Evolutionary conservation across 2,888 invertebrate genomes (phyloP), one percentile per base, ranked within the genome.

Genomic region (Diaprepes abbreviatus): DNA sequence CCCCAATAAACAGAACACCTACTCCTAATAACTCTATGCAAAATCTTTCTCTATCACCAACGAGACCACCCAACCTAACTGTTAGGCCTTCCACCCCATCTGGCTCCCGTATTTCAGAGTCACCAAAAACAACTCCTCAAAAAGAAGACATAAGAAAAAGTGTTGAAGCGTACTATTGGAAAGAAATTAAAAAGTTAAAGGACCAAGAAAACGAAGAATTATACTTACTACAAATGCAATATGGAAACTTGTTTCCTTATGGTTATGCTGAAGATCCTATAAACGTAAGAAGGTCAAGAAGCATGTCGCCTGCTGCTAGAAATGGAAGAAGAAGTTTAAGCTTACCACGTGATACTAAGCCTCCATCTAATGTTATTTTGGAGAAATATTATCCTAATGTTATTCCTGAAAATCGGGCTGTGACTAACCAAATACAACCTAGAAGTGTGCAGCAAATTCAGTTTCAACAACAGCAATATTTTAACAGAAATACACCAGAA

Each of bases 81-180:
- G 66, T 63, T 2, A 70, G 76, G 21, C 70, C 70, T 2, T 17
- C 35, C 3, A 73, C 72, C 2, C 72, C 72, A 24, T 65, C 55
- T 14, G 65, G 55, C 6, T 38, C 50, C 9, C 66, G 33, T 31
- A 67, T 67, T 12, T 67, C 75, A 7, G 63, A 76, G 12, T 71
- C 74, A 12, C 73, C 71, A 50, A 74, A 75, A 58, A 70, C 76
- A 38, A 83, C 84, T 2, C 84, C 84, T 7, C 86, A 86, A 69
- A 88, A 88, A 80, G 86, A 87, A 73, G 87, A 86, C 76, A 88
- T 88, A 36, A 82, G 88, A 9, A 87, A 87, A 77, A 88, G 86
- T 78, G 87, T 89, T 0, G 91, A 91, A 79, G 90, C 89, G 0
- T 90, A 89, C 76, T 91, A 90, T 73, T 91, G 91, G 91, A 89